phyloP scores from a whole-genome alignment of 1,140 invertebrate species.

The Chrysopa pallens region DNA sequence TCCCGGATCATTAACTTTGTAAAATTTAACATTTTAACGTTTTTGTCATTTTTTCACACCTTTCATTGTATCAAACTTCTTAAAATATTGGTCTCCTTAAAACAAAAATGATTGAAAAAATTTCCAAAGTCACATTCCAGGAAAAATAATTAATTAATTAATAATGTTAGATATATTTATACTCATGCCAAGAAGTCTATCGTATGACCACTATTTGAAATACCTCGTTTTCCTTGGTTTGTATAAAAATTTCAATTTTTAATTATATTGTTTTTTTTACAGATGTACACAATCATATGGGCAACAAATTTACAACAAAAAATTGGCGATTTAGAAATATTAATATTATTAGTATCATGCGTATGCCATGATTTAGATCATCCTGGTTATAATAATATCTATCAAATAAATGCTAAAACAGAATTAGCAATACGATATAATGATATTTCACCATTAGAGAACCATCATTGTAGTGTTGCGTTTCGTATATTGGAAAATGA shows the following conservation, averaged over 20 bases:
- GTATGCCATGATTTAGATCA: slow-evolving; percentile 86
- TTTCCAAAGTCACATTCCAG: too few species aligned
- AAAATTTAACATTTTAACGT: too few species aligned
- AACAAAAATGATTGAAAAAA: too few species aligned
- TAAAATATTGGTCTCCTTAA: too few species aligned
- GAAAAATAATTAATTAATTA: too few species aligned
- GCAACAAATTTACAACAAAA: slow-evolving; percentile 46
- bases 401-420: slow-evolving; percentile 75
- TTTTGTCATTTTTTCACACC: too few species aligned
- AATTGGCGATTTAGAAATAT: slow-evolving; percentile 55
- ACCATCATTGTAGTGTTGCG: slow-evolving; percentile 76
- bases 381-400: slow-evolving; percentile 80
- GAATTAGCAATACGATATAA: slow-evolving; percentile 71
- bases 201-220: too few species aligned
- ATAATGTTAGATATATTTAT: too few species aligned
- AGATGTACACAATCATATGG: slow-evolving; percentile 80
- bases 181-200: neutral
- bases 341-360: slow-evolving; percentile 64
- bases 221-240: too few species aligned
- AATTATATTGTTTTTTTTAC: slow-evolving; percentile 10
- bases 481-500: slow-evolving; percentile 61
- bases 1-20: too few species aligned
- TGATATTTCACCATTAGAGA: slow-evolving; percentile 76
- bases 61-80: too few species aligned
- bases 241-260: too few species aligned